Conservation (phyloP, 2,113 vertebrate species). For the Corythornis madagascariensis region DNA sequence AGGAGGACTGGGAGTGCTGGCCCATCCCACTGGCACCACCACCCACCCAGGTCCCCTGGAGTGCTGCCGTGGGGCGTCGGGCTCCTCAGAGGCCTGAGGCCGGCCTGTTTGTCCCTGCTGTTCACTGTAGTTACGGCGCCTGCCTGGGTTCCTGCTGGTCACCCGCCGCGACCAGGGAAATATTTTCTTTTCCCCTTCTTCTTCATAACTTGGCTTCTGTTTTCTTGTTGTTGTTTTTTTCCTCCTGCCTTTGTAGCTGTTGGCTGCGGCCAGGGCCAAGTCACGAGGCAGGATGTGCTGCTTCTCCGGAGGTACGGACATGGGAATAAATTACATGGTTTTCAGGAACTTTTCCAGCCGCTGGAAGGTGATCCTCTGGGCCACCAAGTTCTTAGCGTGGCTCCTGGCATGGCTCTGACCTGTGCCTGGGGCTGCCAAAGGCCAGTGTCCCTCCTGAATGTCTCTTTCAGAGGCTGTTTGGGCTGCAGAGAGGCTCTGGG, state of each 20-base stretch:
- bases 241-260: conserved; percentile 37
- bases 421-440: rapidly evolving
- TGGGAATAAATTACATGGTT: neutral
- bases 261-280: neutral
- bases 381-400: rapidly evolving
- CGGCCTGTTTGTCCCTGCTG: neutral
- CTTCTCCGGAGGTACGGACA: neutral
- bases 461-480: neutral
- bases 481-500: neutral
- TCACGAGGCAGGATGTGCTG: conserved; percentile 48
- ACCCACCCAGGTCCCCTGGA: rapidly evolving
- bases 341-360: neutral
- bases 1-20: neutral
- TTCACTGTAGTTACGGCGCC: neutral
- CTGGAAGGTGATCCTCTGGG: neutral
- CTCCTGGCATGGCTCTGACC: neutral
- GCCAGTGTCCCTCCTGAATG: neutral
- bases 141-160: conserved; percentile 16
- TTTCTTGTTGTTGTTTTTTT: conserved; percentile 51
- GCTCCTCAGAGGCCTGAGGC: neutral
- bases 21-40: neutral
- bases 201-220: conserved; percentile 53
- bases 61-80: neutral
- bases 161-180: neutral
- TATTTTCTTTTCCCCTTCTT: neutral